A percentile compares a stretch with the other conserved stretches of the same genome.
These are phyloP conservation scores for Blennius ocellaris DNA, from an alignment of 2,113 vertebrate genomes.

Conservation along the genomic window DNA sequence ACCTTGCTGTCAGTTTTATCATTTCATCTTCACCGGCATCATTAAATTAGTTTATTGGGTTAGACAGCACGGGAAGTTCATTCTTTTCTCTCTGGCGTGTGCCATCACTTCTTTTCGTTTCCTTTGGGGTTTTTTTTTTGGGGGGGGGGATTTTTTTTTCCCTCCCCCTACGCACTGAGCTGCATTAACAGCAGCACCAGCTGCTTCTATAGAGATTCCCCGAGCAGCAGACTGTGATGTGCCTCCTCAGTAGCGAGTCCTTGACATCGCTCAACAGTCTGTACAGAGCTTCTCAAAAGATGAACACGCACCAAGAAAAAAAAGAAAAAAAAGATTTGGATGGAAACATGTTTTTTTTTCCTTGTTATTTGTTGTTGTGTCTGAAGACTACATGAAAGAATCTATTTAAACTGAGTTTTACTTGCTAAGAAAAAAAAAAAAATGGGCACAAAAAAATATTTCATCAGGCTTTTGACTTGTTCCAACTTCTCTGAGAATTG, in stretches of 20 bases:
- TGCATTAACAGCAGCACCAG: conserved; percentile 26
- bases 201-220: conserved; percentile 29
- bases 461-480: too few relatives aligned
- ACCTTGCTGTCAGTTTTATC: conserved; percentile 50
- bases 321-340: conserved; percentile 27
- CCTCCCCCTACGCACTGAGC: neutral
- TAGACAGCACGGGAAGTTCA: conserved; percentile 46
- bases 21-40: conserved; percentile 57
- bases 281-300: conserved; percentile 4
- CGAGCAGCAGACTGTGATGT: conserved; percentile 14
- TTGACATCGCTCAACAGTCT: conserved; percentile 22
- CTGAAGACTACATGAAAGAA: conserved; percentile 18
- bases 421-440: too few relatives aligned
- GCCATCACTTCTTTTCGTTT: conserved; percentile 19
- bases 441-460: too few relatives aligned
- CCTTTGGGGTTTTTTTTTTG: too few relatives aligned
- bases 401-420: neutral
- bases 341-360: conserved; percentile 1
- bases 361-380: conserved; percentile 6
- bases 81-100: conserved; percentile 33
- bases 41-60: conserved; percentile 59
- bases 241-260: conserved; percentile 3
- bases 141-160: too few relatives aligned
- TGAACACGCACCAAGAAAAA: neutral
- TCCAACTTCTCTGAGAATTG: too few relatives aligned